Base-by-base conservation (phyloP, 92 coral and sea anemone species). In the Phymanthus crucifer region DNA sequence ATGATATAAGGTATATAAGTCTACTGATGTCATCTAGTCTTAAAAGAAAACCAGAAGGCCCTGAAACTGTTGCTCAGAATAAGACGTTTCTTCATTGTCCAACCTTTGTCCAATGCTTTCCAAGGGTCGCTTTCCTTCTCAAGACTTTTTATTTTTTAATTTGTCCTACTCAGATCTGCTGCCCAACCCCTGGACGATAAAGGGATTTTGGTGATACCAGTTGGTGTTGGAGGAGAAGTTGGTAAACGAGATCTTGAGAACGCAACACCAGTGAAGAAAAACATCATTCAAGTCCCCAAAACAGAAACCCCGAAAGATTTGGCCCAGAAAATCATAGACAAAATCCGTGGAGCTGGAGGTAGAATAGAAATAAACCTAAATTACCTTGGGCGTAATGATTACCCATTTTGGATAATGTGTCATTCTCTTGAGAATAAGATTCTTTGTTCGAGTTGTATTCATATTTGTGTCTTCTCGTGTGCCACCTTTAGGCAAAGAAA, bases 161-260 rank as follows among this genome's bases (percentile, higher is more conserved):
- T 34, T 35, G 9, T 34, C 14, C 3, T 37, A 38, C 75, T 33
- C 5, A 81, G 79, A 31, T 70, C 85, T 26, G 95, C 93, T 40
- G 87, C 91, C 14, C 87, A 80, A 65, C 90, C 90, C 9, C 83
- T 95, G 12, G 82, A 82, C 66, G 92, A 90, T 40, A 80, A 80
- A 38, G 93, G 84, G 19, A 84, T 92, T 66, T 66, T 87, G 7
- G 76, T 95, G 40, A 87, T 95, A 43, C 87, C 98, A 23, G 94
- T 95, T 79, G 94, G 91, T 16, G 70, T 95, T 34, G 98, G 98
- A 8, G 83, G 67, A 3, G 72, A 81, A 45, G 94, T 84, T 18
- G 90, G 92, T 35, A 73, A 66, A 32, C 73, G 78, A 29, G 89
- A 93, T 82, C 77, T 93, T 78, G 90, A 82, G 72, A 80, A 71